Conservation (phyloP, 2,113 vertebrate genomes). For the Poeciliopsis turrubarensis region DNA sequence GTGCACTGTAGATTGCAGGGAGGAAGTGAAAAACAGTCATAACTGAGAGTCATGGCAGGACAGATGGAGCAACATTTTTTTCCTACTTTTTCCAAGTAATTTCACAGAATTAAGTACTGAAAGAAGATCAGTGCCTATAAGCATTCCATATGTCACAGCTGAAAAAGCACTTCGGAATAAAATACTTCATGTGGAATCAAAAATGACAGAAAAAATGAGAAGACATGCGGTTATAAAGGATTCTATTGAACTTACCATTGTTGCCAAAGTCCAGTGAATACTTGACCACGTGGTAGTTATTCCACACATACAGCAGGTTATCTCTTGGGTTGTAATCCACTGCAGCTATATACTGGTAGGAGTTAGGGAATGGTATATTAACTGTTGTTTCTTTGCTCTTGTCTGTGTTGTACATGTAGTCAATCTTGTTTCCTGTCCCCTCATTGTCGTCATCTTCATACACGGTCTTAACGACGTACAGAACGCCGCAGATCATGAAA, state of each 20-base stretch:
- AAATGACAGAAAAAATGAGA: not conserved
- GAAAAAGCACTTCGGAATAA: conserved; percentile 24
- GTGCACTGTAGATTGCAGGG: conserved; percentile 15
- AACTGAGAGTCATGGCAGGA: conserved; percentile 47
- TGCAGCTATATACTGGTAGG: conserved; percentile 98
- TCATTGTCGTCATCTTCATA: conserved; percentile 98
- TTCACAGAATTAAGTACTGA: conserved; percentile 50
- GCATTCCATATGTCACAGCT: conserved; percentile 52
- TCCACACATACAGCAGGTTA: conserved; percentile 99
- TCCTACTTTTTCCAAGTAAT: conserved; percentile 42
- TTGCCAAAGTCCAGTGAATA: conserved; percentile 97
- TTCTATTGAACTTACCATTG: conserved; percentile 73
- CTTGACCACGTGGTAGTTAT: conserved; percentile 98
- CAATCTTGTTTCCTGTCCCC: conserved; percentile 97
- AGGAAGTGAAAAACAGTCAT: conserved; percentile 22
- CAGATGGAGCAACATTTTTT: conserved; percentile 58
- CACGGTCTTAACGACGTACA: conserved; percentile 95
- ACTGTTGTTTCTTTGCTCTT: conserved; percentile 91
- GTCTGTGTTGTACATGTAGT: conserved; percentile 97
- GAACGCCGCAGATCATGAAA: conserved; percentile 93
- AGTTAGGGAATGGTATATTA: conserved; percentile 95
- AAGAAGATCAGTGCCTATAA: conserved; percentile 51
- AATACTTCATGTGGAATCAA: not conserved
- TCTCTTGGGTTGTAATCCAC: conserved; percentile 99
- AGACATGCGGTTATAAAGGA: not conserved